Conservation (phyloP, 2,797 vertebrate genomes). For the Denticeps clupeoides region DNA sequence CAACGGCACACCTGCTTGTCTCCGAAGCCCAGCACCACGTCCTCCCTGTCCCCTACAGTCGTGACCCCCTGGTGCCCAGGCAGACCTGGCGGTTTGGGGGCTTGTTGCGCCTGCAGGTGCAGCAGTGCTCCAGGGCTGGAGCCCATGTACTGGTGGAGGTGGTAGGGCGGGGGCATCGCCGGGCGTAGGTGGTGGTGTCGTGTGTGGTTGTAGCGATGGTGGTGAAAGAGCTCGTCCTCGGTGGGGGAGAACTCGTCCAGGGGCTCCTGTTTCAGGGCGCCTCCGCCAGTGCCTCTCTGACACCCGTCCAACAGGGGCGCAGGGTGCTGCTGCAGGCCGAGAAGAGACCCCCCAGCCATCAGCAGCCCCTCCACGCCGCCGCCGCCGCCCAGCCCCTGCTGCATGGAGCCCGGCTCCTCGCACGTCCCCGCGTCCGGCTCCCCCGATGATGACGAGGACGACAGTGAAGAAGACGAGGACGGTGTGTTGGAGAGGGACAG, state of each 20-base stretch:
- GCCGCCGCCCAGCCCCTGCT: conserved; percentile 50
- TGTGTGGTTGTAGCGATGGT: conserved; percentile 57
- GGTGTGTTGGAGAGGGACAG: conserved; percentile 48
- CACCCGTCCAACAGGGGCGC: conserved; percentile 48
- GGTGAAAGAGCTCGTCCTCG: conserved; percentile 65
- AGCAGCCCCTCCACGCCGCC: conserved; percentile 57
- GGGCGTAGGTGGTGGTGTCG: conserved; percentile 65
- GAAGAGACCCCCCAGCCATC: conserved; percentile 48
- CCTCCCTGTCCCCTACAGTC: conserved; percentile 52
- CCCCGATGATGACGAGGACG: conserved; percentile 61
- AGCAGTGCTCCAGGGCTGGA: conserved; percentile 50
- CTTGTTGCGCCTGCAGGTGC: conserved; percentile 56
- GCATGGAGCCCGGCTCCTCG: conserved; percentile 70
- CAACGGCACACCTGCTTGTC: conserved; percentile 88
- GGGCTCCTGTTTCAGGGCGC: conserved; percentile 86
- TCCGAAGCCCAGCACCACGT: conserved; percentile 38
- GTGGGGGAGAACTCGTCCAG: conserved; percentile 73
- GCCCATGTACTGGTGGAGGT: conserved; percentile 71
- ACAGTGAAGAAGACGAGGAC: conserved; percentile 57
- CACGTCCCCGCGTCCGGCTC: conserved; percentile 56
- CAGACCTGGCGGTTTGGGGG: conserved; percentile 52
- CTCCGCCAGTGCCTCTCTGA: conserved; percentile 54
- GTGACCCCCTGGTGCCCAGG: conserved; percentile 27
- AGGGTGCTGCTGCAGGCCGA: conserved; percentile 56
- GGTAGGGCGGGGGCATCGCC: conserved; percentile 85